Evolutionary conservation across 1,140 invertebrate species (phyloP).

Genomic region (Papilio xuthus): DNA sequence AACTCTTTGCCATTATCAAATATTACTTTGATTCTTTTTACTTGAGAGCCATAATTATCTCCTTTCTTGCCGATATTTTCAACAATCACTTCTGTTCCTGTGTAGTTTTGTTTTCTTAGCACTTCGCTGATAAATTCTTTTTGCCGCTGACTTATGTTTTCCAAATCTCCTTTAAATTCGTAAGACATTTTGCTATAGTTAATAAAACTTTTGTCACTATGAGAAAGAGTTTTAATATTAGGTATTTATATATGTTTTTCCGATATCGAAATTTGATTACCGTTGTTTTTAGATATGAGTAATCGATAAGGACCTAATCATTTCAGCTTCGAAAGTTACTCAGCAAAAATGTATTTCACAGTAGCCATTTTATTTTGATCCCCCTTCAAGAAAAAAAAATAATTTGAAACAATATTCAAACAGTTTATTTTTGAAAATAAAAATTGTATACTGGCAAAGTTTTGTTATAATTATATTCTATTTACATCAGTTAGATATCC

Average conservation of each 20-base stretch:
- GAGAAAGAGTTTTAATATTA: background rate
- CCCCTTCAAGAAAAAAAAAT: no score
- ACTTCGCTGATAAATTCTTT: constrained; percentile 34
- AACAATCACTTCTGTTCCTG: background rate
- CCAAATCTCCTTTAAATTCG: constrained; percentile 15
- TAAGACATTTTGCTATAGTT: constrained; percentile 27
- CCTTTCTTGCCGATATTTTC: constrained; percentile 4
- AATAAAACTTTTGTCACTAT: background rate
- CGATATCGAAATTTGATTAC: background rate
- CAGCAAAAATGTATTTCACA: no score
- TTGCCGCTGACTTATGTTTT: constrained; percentile 19
- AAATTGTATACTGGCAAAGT: background rate
- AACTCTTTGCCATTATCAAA: constrained; percentile 26
- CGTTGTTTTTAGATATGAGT: constrained; percentile 10
- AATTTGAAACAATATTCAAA: no score
- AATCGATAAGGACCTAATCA: background rate
- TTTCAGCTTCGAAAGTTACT: no score
- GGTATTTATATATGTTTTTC: constrained; percentile 8
- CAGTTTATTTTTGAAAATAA: background rate
- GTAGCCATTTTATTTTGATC: no score
- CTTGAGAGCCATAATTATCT: constrained; percentile 32
- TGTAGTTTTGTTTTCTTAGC: constrained; percentile 4
- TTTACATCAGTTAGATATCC: constrained; percentile 12
- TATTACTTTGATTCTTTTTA: constrained; percentile 16
- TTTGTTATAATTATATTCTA: background rate